These are phyloP conservation scores for Hozukius guyotensis DNA, from an alignment of 2,797 vertebrate genomes.

Conservation along the genomic window DNA sequence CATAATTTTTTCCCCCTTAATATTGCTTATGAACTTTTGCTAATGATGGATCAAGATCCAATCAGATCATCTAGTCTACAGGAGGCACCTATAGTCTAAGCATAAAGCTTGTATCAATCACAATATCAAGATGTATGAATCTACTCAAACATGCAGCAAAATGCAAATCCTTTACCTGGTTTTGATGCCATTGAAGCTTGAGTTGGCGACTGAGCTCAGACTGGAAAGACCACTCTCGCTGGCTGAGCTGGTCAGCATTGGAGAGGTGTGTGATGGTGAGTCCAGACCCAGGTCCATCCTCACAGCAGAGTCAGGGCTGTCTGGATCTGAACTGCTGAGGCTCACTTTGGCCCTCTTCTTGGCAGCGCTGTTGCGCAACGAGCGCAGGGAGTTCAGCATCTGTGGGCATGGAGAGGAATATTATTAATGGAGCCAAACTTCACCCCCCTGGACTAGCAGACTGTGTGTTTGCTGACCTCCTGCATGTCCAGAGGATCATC, in stretches of 20 bases:
- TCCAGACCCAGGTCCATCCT: slow-evolving; percentile 82
- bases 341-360: slow-evolving; percentile 92
- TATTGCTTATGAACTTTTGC: neutral
- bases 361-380: slow-evolving; percentile 91
- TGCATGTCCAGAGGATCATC: slow-evolving; percentile 88
- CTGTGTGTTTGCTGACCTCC: slow-evolving; percentile 84
- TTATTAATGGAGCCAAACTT: neutral
- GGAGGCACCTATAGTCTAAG: neutral
- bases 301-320: slow-evolving; percentile 88
- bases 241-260: slow-evolving; percentile 82
- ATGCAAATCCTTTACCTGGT: slow-evolving; percentile 56
- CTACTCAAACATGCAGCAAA: neutral
- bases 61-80: neutral
- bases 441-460: neutral
- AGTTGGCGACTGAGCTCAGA: slow-evolving; percentile 76
- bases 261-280: slow-evolving; percentile 81
- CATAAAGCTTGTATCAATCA: neutral
- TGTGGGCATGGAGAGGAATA: slow-evolving; percentile 51
- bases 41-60: neutral
- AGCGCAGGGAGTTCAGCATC: slow-evolving; percentile 92
- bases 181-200: slow-evolving; percentile 68
- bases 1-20: neutral
- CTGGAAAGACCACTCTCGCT: slow-evolving; percentile 89
- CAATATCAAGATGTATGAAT: neutral
- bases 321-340: slow-evolving; percentile 82